Percentiles rank a stretch among this genome's conserved stretches.
Conservation (phyloP, 2,888 invertebrate genomes). For the Ochropleura plecta region DNA sequence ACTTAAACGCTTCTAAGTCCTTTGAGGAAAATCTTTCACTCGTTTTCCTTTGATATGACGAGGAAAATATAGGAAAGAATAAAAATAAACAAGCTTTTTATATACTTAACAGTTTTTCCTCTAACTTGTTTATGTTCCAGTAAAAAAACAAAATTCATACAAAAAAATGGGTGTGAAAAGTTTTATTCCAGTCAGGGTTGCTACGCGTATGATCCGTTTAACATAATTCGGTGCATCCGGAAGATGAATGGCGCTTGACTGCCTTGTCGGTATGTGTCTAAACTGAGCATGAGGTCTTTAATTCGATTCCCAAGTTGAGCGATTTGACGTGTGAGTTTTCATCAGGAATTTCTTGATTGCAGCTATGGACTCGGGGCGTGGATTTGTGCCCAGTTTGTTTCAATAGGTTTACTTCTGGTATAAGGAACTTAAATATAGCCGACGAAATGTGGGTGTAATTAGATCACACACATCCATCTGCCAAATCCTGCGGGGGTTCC, state of each 20-base stretch:
- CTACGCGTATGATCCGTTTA: neutral
- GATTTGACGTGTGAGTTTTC: neutral
- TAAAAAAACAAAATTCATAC: neutral
- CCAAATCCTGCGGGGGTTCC: neutral
- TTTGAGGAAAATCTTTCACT: slow-evolving; percentile 39
- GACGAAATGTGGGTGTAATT: neutral
- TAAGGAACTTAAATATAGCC: neutral
- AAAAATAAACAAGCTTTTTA: slow-evolving; percentile 19
- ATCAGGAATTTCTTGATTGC: neutral
- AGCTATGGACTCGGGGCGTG: too few species aligned
- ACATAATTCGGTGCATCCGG: neutral
- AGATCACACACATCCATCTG: neutral
- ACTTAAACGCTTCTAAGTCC: slow-evolving; percentile 22
- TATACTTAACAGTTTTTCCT: neutral
- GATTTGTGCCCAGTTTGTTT: neutral
- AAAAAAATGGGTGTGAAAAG: neutral
- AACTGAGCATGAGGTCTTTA: neutral
- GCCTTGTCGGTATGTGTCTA: neutral
- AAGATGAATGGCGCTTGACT: neutral
- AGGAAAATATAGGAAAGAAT: slow-evolving; percentile 24
- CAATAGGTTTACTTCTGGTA: neutral
- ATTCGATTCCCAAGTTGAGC: neutral
- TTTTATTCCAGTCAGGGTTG: neutral
- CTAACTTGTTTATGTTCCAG: neutral
- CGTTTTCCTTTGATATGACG: slow-evolving; percentile 1